Evolutionary conservation across 2,888 invertebrate species (phyloP), one percentile per base, ranked within the genome.

Genomic region (Drosophila cracens): DNA sequence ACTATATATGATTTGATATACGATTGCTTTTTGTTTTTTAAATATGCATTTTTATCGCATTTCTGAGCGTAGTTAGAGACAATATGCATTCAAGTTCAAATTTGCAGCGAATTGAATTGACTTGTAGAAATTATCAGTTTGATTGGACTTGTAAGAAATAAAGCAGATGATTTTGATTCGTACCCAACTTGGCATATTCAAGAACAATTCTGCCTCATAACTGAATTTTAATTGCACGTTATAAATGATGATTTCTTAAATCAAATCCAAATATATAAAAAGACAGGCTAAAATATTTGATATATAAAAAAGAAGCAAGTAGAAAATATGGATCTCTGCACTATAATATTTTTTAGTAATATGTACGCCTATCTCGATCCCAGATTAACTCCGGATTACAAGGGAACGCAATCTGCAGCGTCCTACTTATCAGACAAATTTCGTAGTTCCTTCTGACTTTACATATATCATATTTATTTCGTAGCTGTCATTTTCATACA

Each of bases 1-100:
- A 68, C 36, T 59, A 38, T 36, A 38, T 63, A 46, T 66, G 76
- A 76, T 65, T 62, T 65, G 25, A 29, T 46, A 36, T 38, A 46
- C 16, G n/a, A n/a, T 48, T 60, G 2, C 31, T 36, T 54, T n/a
- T 36, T 58, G 48, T 54, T 33, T 40, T n/a, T 11, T 34, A 46
- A 21, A 8, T 8, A 25, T 46, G 53, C 18, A 13, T 51, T 64
- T 68, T 62, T 68, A 8, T 8, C 38, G 64, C 43, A 70, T 34
- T 53, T 64, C 8, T 51, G 33, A 7, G 43, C 40, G 40, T 43
- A 56, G 49, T 52, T 46, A 51, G 11, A 25, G 13, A 34, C 53
- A 59, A 66, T 3, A 2, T 29, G 58, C 38, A 48, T 56, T 57
- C 13, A 33, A 6, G 16, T 48, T 36, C 25, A 11, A 27, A 18